These are phyloP conservation scores for Anhinga anhinga DNA, from an alignment of 2,113 vertebrate species.

Conservation along the genomic window DNA sequence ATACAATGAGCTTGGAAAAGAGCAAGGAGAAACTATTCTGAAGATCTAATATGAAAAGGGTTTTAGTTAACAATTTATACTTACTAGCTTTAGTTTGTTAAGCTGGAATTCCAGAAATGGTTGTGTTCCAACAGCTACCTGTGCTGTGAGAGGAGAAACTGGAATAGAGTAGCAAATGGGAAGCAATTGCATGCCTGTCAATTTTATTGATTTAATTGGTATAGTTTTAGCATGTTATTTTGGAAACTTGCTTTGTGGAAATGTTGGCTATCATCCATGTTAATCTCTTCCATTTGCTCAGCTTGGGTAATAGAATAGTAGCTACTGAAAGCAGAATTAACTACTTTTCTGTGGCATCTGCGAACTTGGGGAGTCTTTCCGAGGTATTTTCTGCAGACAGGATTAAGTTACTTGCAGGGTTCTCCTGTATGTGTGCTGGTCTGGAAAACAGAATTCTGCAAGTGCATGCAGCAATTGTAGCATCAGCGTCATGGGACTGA, in stretches of 20 bases:
- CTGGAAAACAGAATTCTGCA: not conserved
- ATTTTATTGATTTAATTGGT: not conserved
- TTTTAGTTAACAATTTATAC: not conserved
- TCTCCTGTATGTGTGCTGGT: not conserved
- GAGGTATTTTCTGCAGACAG: not conserved
- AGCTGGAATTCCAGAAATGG: not conserved
- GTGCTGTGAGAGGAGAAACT: not conserved
- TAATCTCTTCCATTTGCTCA: not conserved
- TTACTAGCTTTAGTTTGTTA: not conserved
- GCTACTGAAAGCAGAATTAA: not conserved
- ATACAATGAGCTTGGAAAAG: not conserved
- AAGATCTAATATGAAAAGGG: not conserved
- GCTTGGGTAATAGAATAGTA: not conserved
- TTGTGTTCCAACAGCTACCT: not conserved
- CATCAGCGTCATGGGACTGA: not conserved
- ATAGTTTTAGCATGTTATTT: not conserved
- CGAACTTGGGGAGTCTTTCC: not conserved
- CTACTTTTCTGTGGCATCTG: not conserved
- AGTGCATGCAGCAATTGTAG: not conserved
- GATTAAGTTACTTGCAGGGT: not conserved
- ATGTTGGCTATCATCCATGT: not conserved
- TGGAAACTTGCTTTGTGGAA: constrained; percentile 6
- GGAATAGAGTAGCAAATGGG: not conserved
- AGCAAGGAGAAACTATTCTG: not conserved
- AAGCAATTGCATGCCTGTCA: not conserved